Conservation (phyloP, 2,113 vertebrate species). For the Vicugna pacos region DNA sequence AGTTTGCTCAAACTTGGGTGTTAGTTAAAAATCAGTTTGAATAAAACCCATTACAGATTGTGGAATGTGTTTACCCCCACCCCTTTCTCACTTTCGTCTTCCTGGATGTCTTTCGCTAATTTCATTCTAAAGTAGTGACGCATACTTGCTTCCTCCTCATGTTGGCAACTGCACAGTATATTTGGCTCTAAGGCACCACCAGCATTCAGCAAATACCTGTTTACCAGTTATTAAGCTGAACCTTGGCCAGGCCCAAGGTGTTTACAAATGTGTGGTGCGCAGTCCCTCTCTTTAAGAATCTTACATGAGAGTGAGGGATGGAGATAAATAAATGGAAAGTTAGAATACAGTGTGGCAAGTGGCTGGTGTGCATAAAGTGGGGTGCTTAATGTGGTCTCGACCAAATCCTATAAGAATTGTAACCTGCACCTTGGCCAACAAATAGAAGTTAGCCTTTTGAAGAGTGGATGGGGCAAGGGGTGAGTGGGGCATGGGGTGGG, state of each 20-base stretch:
- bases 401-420: background rate
- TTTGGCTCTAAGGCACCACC: background rate
- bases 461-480: background rate
- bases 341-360: background rate
- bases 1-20: background rate
- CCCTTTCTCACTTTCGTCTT: background rate
- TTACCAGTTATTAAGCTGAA: background rate
- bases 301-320: background rate
- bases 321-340: background rate
- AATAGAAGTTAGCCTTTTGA: background rate
- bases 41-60: background rate
- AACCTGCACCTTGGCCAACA: background rate
- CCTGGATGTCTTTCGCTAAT: background rate
- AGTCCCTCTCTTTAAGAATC: background rate
- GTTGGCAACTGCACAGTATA: background rate
- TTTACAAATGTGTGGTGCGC: background rate
- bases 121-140: background rate
- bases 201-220: background rate
- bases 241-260: background rate
- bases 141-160: background rate
- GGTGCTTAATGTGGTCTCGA: background rate
- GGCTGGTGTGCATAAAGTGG: background rate
- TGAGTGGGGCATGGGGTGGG: no score
- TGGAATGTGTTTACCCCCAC: no score
- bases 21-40: slow-evolving; percentile 16